Percentiles rank a stretch among this genome's conserved stretches.
phyloP scores from a whole-genome alignment of 2,888 invertebrate species.

The Lydus trimaculatus region DNA sequence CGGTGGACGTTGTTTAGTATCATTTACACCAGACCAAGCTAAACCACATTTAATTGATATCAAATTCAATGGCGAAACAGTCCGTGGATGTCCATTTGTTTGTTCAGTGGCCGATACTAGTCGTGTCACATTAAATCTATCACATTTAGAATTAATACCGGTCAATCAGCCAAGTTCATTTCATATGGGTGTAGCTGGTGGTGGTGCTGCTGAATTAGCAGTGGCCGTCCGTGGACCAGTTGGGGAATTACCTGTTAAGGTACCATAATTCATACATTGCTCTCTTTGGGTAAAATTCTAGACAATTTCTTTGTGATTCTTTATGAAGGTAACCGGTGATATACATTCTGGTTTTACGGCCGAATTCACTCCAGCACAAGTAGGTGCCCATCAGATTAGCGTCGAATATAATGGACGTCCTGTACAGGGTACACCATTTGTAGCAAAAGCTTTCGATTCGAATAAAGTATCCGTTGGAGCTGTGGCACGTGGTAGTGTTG shows the following conservation, averaged over 20 bases:
- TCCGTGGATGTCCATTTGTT: constrained; percentile 89
- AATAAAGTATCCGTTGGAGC: constrained; percentile 80
- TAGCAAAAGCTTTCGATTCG: constrained; percentile 93
- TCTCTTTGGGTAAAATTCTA: background rate
- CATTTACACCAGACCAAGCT: constrained; percentile 91
- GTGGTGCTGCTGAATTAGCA: constrained; percentile 82
- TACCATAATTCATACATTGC: background rate
- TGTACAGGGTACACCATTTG: constrained; percentile 88
- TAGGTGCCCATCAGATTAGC: constrained; percentile 91
- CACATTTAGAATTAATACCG: constrained; percentile 83
- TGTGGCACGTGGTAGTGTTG: constrained; percentile 82
- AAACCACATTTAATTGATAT: constrained; percentile 94
- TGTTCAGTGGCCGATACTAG: constrained; percentile 85
- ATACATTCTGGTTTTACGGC: constrained; percentile 88
- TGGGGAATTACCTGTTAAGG: constrained; percentile 83
- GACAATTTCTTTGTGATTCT: background rate
- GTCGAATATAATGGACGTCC: constrained; percentile 92
- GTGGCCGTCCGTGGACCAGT: constrained; percentile 89
- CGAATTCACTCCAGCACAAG: constrained; percentile 90
- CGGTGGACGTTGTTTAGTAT: constrained; percentile 92
- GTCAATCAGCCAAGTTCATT: constrained; percentile 82
- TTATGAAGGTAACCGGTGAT: constrained; percentile 75
- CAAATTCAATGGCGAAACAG: constrained; percentile 94
- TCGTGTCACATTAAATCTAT: constrained; percentile 75
- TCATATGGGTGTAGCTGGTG: constrained; percentile 79